A percentile compares a stretch with the other conserved stretches of the same genome.
Evolutionary conservation across 2,888 invertebrate genomes (phyloP).

Genomic region (Tetropium fuscum): DNA sequence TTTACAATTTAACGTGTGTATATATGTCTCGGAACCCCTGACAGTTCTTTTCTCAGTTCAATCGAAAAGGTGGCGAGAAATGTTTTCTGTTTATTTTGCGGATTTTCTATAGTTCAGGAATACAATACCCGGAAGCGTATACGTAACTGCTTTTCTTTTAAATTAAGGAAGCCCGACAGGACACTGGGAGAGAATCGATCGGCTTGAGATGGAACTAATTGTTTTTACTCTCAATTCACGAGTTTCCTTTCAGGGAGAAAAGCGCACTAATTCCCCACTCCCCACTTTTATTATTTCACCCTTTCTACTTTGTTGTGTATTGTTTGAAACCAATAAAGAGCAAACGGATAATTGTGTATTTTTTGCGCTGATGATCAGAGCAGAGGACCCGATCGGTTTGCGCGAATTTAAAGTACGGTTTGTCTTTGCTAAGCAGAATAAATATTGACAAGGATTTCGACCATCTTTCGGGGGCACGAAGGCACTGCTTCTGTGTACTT

Average conservation of each 20-base stretch:
- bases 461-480: conserved; percentile 12
- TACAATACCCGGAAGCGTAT: conserved; percentile 6
- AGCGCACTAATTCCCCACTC: conserved; percentile 29
- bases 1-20: too few species aligned
- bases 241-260: conserved; percentile 15
- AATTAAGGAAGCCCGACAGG: conserved; percentile 8
- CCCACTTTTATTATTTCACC: conserved; percentile 31
- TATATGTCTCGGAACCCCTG: too few species aligned
- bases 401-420: conserved; percentile 11
- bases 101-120: conserved; percentile 3
- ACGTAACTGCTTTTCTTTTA: conserved; percentile 9
- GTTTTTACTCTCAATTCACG: conserved; percentile 27
- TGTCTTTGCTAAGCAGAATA: conserved; percentile 21
- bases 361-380: not conserved
- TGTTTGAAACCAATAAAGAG: not conserved
- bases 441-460: conserved; percentile 26
- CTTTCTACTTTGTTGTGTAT: conserved; percentile 9
- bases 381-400: not conserved
- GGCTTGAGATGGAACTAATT: conserved; percentile 24
- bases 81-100: too few species aligned
- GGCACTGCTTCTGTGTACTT: conserved; percentile 12
- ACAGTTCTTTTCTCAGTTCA: too few species aligned
- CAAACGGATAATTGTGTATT: not conserved
- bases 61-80: too few species aligned
- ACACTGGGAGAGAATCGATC: conserved; percentile 22